Evolutionary conservation across 2,113 vertebrate genomes (phyloP), one percentile per base, ranked within the genome.

Genomic region (Anhinga anhinga): DNA sequence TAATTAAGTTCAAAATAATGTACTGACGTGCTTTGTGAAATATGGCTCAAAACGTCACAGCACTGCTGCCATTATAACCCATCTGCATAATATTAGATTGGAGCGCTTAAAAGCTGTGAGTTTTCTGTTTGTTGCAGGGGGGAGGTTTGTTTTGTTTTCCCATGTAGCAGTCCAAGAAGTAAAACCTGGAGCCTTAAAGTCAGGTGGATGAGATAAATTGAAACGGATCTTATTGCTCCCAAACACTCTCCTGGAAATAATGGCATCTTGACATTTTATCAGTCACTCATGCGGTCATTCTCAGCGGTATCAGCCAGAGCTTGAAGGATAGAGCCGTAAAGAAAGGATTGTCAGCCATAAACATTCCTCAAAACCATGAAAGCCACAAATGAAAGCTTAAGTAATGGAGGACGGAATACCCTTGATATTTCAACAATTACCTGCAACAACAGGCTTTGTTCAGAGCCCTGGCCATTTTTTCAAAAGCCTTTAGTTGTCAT

Each of bases 261-360:
- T 98, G 98, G 98, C 98, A 98, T 98, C 98, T 98, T 98, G 98
- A 98, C 98, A 98, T 98, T 98, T 98, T 98, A 98, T 98, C 98
- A 98, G 98, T 98, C 98, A 98, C 96, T 98, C 98, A 98, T 98
- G 98, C 96, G 85, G 98, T 98, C 98, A 98, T 98, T 98, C 98
- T 98, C 97, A 96, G 96, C 82, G 86, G 97, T 98, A 98, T 98
- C 98, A 98, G 98, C 95, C 93, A 25, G 97, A 98, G 97, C 98
- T 98, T 98, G 98, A 98, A 98, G 98, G 98, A 98, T 98, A 98
- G 98, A 98, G 98, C 98, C 2, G 97, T 98, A 98, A 98, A 98
- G 98, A 98, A 98, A 98, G 97, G 96, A 98, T 97, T 98, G 98
- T 98, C 98, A 98, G 98, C 97, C 97, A 98, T 98, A 98, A 98